These are phyloP conservation scores for Australoheros scitulus DNA, from an alignment of 2,113 vertebrate genomes.

Conservation along the genomic window DNA sequence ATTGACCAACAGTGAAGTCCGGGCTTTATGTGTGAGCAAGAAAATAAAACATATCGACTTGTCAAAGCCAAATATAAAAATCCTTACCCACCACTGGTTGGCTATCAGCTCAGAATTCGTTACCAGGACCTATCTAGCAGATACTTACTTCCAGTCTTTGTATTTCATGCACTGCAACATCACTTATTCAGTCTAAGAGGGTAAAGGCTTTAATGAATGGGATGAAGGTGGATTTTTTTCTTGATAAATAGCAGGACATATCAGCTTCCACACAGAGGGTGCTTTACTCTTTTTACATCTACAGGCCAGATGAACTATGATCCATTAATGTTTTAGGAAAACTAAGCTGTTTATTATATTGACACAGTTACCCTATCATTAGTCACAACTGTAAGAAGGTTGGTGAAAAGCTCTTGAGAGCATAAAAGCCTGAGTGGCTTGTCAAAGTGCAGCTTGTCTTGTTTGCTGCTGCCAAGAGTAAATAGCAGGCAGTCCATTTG, in stretches of 20 bases:
- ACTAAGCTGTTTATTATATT: constrained; percentile 7
- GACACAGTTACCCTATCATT: constrained; percentile 22
- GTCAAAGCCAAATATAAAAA: background rate
- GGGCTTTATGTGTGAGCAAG: background rate
- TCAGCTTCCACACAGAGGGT: background rate
- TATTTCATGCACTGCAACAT: background rate
- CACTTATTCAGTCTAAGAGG: background rate
- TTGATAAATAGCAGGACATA: background rate
- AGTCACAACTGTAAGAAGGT: background rate
- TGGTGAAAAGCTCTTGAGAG: constrained; percentile 13
- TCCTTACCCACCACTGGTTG: background rate
- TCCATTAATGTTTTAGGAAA: background rate
- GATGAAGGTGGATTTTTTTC: background rate
- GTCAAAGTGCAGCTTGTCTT: constrained; percentile 24
- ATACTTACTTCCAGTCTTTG: background rate
- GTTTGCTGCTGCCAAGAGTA: constrained; percentile 26
- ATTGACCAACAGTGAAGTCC: background rate
- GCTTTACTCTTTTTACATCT: background rate
- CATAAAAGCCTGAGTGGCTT: constrained; percentile 28
- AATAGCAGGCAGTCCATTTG: constrained; percentile 30
- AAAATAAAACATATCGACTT: background rate
- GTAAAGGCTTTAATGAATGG: constrained; percentile 1
- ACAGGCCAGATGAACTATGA: background rate
- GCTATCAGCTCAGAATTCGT: background rate
- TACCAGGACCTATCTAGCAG: background rate